These are phyloP conservation scores for Nasonia oneida DNA, from an alignment of 2,888 invertebrate species.

Conservation along the genomic window DNA sequence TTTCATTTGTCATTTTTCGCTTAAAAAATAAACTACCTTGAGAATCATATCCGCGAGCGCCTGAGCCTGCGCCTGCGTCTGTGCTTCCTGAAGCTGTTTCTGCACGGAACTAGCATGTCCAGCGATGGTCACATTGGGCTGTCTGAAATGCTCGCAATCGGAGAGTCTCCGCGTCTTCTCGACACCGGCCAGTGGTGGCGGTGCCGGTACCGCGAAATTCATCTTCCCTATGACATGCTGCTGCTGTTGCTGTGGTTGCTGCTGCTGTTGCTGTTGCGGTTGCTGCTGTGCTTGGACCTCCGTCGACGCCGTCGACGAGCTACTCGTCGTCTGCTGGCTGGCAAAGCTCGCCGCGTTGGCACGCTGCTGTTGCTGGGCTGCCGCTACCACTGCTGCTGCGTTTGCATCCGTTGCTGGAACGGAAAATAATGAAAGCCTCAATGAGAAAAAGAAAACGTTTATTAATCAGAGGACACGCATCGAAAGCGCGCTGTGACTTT, in stretches of 20 bases:
- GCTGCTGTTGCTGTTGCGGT: constrained; percentile 52
- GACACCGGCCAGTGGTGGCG: constrained; percentile 78
- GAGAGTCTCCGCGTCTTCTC: constrained; percentile 82
- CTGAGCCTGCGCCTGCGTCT: constrained; percentile 85
- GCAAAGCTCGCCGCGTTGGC: constrained; percentile 73
- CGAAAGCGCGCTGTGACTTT: constrained; percentile 1
- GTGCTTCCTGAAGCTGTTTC: constrained; percentile 77
- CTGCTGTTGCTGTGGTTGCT: constrained; percentile 74
- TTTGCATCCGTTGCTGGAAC: constrained; percentile 75
- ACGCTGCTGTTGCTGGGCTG: constrained; percentile 69
- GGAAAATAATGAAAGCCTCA: neutral
- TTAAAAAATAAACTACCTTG: constrained; percentile 78
- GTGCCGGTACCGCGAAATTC: constrained; percentile 83
- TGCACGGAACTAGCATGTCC: constrained; percentile 73
- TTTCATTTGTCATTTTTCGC: neutral
- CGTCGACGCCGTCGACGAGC: constrained; percentile 64
- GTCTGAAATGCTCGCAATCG: constrained; percentile 81
- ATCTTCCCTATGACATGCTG: constrained; percentile 75
- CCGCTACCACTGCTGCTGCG: neutral
- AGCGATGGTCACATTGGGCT: constrained; percentile 76
- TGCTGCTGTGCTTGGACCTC: constrained; percentile 56
- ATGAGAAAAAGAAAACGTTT: neutral
- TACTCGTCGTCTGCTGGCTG: constrained; percentile 47
- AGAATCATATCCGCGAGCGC: constrained; percentile 88
- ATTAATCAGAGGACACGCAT: constrained; percentile 27